Conservation (phyloP, 37 sponge, comb jelly and placozoan genomes). For the Tethya wilhelma region DNA sequence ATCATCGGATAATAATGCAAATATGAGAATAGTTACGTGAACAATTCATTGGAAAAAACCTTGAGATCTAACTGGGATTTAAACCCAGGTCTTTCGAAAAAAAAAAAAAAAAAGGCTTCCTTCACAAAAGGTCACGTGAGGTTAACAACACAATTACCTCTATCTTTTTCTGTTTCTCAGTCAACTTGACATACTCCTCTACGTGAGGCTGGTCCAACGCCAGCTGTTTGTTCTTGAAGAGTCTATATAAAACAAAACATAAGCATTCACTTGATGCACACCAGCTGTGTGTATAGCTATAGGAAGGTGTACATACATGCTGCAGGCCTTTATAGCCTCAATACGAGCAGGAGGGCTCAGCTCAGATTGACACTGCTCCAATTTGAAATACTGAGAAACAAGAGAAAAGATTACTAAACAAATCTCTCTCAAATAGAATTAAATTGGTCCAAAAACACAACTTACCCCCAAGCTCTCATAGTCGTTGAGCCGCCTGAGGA, state of each 20-base stretch:
- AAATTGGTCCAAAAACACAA: neutral
- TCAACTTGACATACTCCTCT: conserved; percentile 37
- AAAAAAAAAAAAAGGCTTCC: too few species aligned
- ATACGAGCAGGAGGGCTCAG: neutral
- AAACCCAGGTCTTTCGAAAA: too few species aligned
- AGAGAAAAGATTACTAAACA: neutral
- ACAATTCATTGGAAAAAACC: too few species aligned
- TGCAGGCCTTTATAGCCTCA: neutral
- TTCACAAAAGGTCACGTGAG: too few species aligned
- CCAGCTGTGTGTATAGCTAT: too few species aligned
- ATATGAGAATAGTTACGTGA: too few species aligned
- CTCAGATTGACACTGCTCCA: neutral
- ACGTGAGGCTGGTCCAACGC: conserved; percentile 8
- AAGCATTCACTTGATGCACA: too few species aligned
- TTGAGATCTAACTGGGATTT: neutral
- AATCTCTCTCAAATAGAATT: neutral
- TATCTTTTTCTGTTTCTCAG: conserved; percentile 35
- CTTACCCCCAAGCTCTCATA: conserved; percentile 28
- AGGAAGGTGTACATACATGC: neutral
- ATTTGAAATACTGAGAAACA: neutral
- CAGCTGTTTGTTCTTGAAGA: conserved; percentile 16
- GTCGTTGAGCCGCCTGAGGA: conserved; percentile 10
- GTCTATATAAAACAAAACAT: conserved; percentile 1
- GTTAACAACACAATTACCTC: too few species aligned
- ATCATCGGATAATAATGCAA: neutral